Evolutionary conservation across 2,113 vertebrate genomes (phyloP), one percentile per base, ranked within the genome.

Genomic region (Lanius ludovicianus): DNA sequence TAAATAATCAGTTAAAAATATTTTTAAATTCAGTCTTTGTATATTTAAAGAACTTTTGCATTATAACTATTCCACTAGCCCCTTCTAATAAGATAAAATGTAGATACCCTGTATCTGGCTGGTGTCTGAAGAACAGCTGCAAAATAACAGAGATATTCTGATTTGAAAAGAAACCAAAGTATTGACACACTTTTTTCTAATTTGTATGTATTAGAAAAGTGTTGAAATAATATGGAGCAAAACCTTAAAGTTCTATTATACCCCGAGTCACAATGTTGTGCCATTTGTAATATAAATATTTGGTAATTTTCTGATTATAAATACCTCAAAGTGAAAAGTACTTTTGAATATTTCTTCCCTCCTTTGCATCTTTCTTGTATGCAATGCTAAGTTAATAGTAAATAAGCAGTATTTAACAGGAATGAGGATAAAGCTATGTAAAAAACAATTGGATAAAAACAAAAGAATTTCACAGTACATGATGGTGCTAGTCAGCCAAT

Each of bases 21-120:
- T 25, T 2, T 5, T 77, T 33, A 42, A 42, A 89, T 18, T 4
- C 1, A 11, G 1, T 37, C 33, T 63, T 47, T 77, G 3, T 37
- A 47, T 52, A 27, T 60, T 46, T 65, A 6, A 55, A 42, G 13
- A 69, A 16, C 10, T 33, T 70, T 76, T 64, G 4, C 18, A 23
- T 80, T 41, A 31, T n/a, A 52, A 28, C 21, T 57, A 31, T 70
- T 65, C 24, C 6, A 21, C 9, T 78, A 62, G 4, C 1, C 7
- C 15, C 2, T 50, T 79, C 56, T 75, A 30, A 75, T n/a, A 84
- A 71, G 31, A 57, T 10, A 50, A 78, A 82, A 37, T 30, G 17
- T 18, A 53, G 7, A 8, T 28, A 52, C 9, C 2, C 0, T 63
- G 2, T 74, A 30, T 42, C 27, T 69, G 16, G 0, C 11, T 57